Evolutionary conservation across 1,140 invertebrate genomes (phyloP).

Genomic region (Panagrolaimus sp.): DNA sequence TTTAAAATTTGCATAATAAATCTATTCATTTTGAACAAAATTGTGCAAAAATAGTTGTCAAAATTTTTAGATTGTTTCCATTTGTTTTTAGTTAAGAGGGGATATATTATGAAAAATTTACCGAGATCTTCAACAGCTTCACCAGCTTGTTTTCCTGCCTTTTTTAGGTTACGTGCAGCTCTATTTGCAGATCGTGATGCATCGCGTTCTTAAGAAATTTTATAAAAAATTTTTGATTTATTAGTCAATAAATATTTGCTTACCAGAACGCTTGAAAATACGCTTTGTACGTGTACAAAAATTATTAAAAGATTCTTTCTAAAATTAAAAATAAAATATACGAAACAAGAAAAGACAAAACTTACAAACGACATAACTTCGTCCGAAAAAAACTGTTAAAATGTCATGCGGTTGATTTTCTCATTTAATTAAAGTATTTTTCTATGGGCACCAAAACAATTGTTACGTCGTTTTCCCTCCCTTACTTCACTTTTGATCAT

Average conservation of each 20-base stretch:
- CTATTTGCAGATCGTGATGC: not conserved
- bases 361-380: conserved; percentile 12
- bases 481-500: too few species aligned
- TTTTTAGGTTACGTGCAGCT: conserved; percentile 10
- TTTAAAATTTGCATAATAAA: too few species aligned
- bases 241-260: not conserved
- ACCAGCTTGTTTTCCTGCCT: conserved; percentile 6
- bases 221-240: not conserved
- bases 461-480: not conserved
- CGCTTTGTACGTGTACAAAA: conserved; percentile 9
- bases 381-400: not conserved
- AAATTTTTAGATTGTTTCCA: too few species aligned
- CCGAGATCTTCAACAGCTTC: conserved; percentile 14
- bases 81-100: too few species aligned
- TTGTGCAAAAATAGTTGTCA: too few species aligned
- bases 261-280: conserved; percentile 15
- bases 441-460: not conserved
- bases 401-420: too few species aligned
- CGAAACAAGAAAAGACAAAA: not conserved
- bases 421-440: too few species aligned
- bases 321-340: conserved; percentile 7
- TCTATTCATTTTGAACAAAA: too few species aligned
- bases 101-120: not conserved
- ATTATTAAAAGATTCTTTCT: conserved; percentile 16
- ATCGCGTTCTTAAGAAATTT: conserved; percentile 4